Evolutionary conservation across 2,113 vertebrate species (phyloP).

Genomic region (Saimiri boliviensis): DNA sequence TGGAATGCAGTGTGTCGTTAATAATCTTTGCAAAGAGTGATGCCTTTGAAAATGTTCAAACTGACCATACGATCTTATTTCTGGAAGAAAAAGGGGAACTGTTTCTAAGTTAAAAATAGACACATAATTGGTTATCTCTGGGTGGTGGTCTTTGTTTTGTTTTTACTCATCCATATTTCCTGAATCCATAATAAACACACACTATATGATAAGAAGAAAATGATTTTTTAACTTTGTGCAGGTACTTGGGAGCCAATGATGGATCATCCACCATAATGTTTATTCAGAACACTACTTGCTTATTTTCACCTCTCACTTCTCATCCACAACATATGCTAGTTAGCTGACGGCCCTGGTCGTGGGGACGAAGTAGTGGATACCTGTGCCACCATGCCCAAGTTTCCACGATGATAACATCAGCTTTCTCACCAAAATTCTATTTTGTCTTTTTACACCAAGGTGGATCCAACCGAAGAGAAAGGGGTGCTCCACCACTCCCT

Average conservation of each 20-base stretch:
- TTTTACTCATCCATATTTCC: slow-evolving; percentile 43
- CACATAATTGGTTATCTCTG: neutral
- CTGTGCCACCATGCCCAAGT: neutral
- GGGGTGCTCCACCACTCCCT: slow-evolving; percentile 95
- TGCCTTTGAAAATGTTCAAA: neutral
- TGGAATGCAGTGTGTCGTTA: neutral
- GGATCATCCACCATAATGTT: no score
- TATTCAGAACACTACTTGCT: neutral
- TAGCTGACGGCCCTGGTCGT: neutral
- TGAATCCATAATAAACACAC: neutral
- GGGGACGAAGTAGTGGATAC: neutral
- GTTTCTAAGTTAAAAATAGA: neutral
- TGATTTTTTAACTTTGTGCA: neutral
- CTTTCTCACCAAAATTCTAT: slow-evolving; percentile 58
- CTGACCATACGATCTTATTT: neutral
- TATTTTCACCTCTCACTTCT: neutral
- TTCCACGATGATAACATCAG: neutral
- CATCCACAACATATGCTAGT: neutral
- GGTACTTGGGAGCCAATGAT: neutral
- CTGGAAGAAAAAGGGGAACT: neutral
- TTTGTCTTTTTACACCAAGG: slow-evolving; percentile 81
- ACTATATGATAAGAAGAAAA: neutral
- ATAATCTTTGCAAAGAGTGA: neutral
- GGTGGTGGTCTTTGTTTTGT: neutral
- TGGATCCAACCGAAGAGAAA: slow-evolving; percentile 92